Evolutionary conservation across 2,888 invertebrate species (phyloP).

Genomic region (Cantharis nigra): DNA sequence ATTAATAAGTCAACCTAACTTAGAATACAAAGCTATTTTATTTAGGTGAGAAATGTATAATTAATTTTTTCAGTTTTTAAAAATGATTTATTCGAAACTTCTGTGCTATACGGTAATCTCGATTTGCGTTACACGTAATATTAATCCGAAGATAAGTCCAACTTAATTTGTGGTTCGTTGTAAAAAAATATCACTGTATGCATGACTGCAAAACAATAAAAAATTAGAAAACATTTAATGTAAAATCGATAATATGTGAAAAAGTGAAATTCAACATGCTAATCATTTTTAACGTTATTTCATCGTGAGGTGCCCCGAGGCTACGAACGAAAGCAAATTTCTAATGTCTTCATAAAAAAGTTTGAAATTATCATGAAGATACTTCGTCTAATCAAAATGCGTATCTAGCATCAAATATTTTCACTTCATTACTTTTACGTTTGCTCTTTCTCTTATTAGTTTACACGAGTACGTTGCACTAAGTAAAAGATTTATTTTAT

Average conservation of each 20-base stretch:
- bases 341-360: constrained; percentile 5
- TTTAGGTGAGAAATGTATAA: background rate
- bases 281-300: background rate
- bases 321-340: constrained; percentile 8
- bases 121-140: background rate
- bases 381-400: background rate
- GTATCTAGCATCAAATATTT: background rate
- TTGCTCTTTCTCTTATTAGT: constrained; percentile 6
- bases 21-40: background rate
- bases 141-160: background rate
- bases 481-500: background rate
- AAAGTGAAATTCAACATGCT: constrained; percentile 1
- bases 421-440: constrained; percentile 9
- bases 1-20: background rate
- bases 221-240: background rate
- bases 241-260: background rate
- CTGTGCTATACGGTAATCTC: background rate
- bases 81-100: background rate
- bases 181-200: background rate
- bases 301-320: background rate
- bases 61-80: background rate
- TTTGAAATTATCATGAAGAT: background rate
- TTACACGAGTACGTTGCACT: constrained; percentile 6
- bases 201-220: background rate
- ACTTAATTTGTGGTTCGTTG: background rate